Percentiles rank a stretch among this genome's conserved stretches.
These are phyloP conservation scores for Cheiracanthium punctorium DNA, from an alignment of 2,888 invertebrate species.

Conservation along the genomic window DNA sequence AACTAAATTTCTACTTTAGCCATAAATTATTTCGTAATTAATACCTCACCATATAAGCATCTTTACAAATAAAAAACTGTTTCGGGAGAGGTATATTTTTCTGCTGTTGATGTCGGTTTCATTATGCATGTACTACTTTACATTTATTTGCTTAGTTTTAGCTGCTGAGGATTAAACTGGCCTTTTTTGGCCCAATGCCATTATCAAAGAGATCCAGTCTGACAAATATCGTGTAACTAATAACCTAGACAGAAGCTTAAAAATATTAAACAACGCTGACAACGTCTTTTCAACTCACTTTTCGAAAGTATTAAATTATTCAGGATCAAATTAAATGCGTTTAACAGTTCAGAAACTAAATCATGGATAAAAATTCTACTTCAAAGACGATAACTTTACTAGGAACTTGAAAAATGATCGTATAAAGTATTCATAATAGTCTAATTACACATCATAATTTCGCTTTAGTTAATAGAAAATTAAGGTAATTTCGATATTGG, in stretches of 20 bases:
- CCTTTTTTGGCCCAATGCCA: neutral
- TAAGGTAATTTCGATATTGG: too few relatives aligned
- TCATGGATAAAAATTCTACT: neutral
- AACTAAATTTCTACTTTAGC: too few relatives aligned
- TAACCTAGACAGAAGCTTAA: neutral
- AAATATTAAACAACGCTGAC: neutral
- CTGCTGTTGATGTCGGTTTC: too few relatives aligned
- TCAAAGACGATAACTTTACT: neutral
- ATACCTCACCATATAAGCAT: too few relatives aligned
- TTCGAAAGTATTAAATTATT: slow-evolving; percentile 33
- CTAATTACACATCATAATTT: neutral
- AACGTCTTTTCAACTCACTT: neutral
- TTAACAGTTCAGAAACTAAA: neutral
- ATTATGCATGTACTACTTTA: too few relatives aligned
- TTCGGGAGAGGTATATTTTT: too few relatives aligned
- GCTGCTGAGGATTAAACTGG: too few relatives aligned
- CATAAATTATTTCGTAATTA: too few relatives aligned
- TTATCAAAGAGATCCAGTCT: neutral
- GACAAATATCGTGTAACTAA: neutral
- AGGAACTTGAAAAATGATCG: neutral
- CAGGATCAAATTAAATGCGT: slow-evolving; percentile 35
- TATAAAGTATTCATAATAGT: neutral
- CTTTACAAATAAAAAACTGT: too few relatives aligned
- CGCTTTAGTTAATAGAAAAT: too few relatives aligned
- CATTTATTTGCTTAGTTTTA: too few relatives aligned